phyloP scores from a whole-genome alignment of 1,140 invertebrate genomes.

The Solenopsis fugax region DNA sequence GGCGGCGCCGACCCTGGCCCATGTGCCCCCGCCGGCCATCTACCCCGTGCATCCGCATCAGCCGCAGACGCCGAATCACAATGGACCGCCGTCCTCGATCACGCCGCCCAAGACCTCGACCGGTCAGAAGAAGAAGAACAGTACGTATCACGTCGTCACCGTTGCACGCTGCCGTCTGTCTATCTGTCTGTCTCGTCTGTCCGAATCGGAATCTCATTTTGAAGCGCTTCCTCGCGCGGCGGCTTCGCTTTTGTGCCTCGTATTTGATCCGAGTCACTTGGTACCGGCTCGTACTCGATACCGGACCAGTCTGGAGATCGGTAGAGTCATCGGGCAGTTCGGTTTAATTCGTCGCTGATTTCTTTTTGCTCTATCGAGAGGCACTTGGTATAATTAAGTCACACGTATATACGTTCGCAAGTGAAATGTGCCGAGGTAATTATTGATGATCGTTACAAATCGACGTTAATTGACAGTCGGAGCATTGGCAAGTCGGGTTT shows the following conservation, averaged over 20 bases:
- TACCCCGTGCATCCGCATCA: constrained; percentile 84
- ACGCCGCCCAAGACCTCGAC: constrained; percentile 84
- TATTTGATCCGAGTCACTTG: constrained; percentile 16
- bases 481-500: neutral
- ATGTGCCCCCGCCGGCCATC: constrained; percentile 86
- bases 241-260: constrained; percentile 19
- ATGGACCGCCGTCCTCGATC: constrained; percentile 83
- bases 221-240: constrained; percentile 1
- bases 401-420: neutral
- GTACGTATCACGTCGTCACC: constrained; percentile 79
- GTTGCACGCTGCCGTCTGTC: neutral
- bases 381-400: constrained; percentile 31
- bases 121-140: constrained; percentile 86
- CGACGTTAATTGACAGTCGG: constrained; percentile 36
- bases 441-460: constrained; percentile 26
- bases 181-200: constrained; percentile 14
- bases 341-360: neutral
- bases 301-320: neutral
- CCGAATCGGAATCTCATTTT: constrained; percentile 23
- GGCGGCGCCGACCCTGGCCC: constrained; percentile 86
- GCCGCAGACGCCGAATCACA: constrained; percentile 82
- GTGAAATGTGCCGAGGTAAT: neutral
- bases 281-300: neutral
- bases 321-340: constrained; percentile 15
- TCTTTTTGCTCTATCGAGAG: neutral